Evolutionary conservation across 2,797 vertebrate genomes (phyloP), one percentile per base, ranked within the genome.

Genomic region (Chanos chanos): DNA sequence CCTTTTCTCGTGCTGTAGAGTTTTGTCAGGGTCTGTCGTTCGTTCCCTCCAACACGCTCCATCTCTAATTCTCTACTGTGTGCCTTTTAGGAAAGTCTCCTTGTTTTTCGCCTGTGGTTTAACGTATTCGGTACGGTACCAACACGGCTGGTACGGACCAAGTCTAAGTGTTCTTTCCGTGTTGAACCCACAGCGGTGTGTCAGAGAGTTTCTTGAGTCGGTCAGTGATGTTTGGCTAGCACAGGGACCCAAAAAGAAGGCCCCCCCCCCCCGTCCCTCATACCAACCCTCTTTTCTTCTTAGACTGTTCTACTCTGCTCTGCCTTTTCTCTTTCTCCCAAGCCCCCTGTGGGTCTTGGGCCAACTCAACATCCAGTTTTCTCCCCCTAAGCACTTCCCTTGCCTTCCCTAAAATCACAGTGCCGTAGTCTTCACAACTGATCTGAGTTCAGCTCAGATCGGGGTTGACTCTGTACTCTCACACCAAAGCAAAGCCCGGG

Each of bases 331-430:
- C 53, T 70, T 2, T 9, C 69, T 61, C 70, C 27, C 22, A 61
- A 56, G 28, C 37, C 68, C 68, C 62, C 49, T 47, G 53, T 49
- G 33, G 40, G 52, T 67, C 36, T 36, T 18, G 44, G 66, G 21
- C n/a, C 52, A 48, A 55, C 77, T 83, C 76, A 78, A 63, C 74
- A 66, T 68, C 57, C 53, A 52, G 58, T 76, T 75, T 79, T 76
- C 68, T 57, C 44, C 27, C 13, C 8, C 24, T 2, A 44, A 8
- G 10, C 70, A 28, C 13, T 15, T n/a, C 44, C 61, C 76, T 64
- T 80, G 78, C 82, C 81, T 83, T 78, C 54, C 55, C 24, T 58
- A 33, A 18, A 39, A n/a, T n/a, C 40, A 47, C 25, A 56, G 53
- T 64, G 44, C 60, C 58, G 33, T 36, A 49, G 33, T 30, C 40